Evolutionary conservation across 2,888 invertebrate genomes (phyloP).

Genomic region (Arrhopalites spinosus): DNA sequence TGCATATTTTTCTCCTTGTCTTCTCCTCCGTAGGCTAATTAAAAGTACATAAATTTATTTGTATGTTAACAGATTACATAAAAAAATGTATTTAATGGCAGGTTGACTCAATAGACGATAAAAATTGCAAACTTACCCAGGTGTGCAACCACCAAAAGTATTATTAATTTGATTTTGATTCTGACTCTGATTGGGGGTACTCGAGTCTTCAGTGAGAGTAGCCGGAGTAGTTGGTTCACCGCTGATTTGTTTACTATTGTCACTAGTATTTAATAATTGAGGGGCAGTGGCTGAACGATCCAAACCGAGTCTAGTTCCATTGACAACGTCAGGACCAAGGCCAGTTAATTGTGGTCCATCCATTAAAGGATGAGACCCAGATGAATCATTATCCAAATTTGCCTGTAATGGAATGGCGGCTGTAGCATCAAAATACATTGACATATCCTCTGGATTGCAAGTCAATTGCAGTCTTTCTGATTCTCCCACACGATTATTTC

Average conservation of each 20-base stretch:
- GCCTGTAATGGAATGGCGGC: conserved; percentile 50
- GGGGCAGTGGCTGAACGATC: not conserved
- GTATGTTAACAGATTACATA: too few species aligned
- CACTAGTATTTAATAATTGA: not conserved
- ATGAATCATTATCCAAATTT: conserved; percentile 52
- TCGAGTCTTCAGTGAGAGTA: not conserved
- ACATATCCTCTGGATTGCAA: conserved; percentile 53
- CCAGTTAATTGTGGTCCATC: conserved; percentile 30
- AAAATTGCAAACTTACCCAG: too few species aligned
- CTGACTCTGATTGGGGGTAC: not conserved
- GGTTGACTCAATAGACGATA: too few species aligned
- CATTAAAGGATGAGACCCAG: conserved; percentile 50
- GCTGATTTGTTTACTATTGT: not conserved
- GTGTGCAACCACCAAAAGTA: conserved; percentile 61
- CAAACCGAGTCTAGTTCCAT: not conserved
- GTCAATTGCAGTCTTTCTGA: conserved; percentile 39
- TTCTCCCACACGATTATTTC: conserved; percentile 24
- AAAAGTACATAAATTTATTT: conserved; percentile 47
- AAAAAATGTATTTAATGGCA: too few species aligned
- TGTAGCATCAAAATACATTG: conserved; percentile 55
- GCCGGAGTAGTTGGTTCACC: not conserved
- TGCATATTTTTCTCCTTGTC: conserved; percentile 82
- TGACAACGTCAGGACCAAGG: not conserved
- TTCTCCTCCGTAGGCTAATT: conserved; percentile 70
- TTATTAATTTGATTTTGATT: conserved; percentile 8